Evolutionary conservation across 92 coral and sea anemone genomes (phyloP).

Genomic region (Parazoanthus atlanticus): DNA sequence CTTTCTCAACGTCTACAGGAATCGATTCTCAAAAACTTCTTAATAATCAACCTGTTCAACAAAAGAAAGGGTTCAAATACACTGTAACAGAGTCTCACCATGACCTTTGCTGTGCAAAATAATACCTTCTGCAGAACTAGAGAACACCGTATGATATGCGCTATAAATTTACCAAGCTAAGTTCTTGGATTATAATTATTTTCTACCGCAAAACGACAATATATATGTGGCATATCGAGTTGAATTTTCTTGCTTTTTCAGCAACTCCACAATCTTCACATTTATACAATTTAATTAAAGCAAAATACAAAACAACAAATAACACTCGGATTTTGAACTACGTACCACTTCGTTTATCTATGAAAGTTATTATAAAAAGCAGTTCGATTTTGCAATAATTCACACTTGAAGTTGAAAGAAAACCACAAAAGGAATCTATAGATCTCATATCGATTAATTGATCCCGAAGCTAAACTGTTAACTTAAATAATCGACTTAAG

Average conservation of each 20-base stretch:
- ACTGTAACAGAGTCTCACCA: neutral
- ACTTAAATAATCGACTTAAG: neutral
- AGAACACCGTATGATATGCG: constrained; percentile 6
- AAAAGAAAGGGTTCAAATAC: constrained; percentile 12
- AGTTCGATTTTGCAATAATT: neutral
- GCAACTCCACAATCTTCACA: neutral
- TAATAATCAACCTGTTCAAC: neutral
- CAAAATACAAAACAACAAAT: neutral
- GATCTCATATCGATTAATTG: neutral
- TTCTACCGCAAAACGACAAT: neutral
- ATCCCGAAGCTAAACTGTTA: neutral
- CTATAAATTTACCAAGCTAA: neutral
- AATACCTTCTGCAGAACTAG: neutral
- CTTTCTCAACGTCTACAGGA: neutral
- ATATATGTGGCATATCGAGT: neutral
- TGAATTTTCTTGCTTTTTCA: neutral
- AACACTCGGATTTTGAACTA: neutral
- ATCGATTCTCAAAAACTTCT: neutral
- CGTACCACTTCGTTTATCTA: neutral
- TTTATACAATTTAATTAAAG: neutral
- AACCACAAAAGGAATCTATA: neutral
- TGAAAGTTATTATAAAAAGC: neutral
- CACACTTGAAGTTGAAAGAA: no score
- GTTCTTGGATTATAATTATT: neutral
- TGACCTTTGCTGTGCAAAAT: constrained; percentile 3